Conservation (phyloP, 2,797 vertebrate genomes). For the Galagoides demidoff region DNA sequence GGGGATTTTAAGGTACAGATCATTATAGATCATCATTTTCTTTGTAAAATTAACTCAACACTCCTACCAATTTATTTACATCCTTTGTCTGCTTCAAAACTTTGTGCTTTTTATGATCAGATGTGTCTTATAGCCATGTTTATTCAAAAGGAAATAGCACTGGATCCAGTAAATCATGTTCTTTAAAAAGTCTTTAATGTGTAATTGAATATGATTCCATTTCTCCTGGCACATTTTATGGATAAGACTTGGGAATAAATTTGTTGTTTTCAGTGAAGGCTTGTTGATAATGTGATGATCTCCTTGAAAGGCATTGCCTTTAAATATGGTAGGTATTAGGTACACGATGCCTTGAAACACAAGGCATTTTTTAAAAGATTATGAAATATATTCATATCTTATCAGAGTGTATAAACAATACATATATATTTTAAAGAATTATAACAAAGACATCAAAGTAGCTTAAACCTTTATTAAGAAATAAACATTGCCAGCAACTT, state of each 20-base stretch:
- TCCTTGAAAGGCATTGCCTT: constrained; percentile 35
- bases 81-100: background rate
- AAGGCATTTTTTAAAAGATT: background rate
- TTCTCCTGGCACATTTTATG: constrained; percentile 28
- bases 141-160: constrained; percentile 2
- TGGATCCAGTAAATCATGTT: background rate
- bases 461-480: background rate
- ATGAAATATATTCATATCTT: background rate
- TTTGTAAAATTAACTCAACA: constrained; percentile 15
- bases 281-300: background rate
- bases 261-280: constrained; percentile 26
- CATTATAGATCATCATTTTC: background rate
- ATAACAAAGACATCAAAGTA: background rate
- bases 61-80: background rate
- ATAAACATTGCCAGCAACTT: background rate
- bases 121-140: background rate
- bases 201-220: constrained; percentile 3
- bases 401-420: background rate
- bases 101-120: background rate
- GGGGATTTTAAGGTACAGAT: background rate
- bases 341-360: background rate
- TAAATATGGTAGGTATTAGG: background rate
- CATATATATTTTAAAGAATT: background rate
- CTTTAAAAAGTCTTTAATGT: background rate
- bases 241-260: background rate